These are phyloP conservation scores for Melanotaenia nigrans DNA, from an alignment of 2,797 vertebrate species.

Conservation along the genomic window DNA sequence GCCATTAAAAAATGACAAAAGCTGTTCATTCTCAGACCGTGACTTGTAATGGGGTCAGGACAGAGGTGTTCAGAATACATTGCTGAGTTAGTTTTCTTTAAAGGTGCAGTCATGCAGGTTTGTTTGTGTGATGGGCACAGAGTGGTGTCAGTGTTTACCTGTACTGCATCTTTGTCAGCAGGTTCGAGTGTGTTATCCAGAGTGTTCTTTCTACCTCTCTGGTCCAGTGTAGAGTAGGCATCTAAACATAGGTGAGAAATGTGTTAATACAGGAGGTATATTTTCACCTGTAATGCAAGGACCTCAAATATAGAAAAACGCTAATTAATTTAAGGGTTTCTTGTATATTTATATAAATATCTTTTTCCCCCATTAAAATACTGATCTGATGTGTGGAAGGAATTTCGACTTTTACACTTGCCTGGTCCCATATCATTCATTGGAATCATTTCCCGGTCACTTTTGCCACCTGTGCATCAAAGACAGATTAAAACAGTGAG, in stretches of 20 bases:
- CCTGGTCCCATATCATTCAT: slow-evolving; percentile 95
- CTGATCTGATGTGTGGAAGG: not conserved
- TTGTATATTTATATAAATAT: not conserved
- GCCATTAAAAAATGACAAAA: no score
- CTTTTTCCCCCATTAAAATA: not conserved
- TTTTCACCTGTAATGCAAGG: not conserved
- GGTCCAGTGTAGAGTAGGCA: slow-evolving; percentile 91
- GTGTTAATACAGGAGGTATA: not conserved
- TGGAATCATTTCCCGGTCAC: slow-evolving; percentile 93
- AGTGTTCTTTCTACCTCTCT: slow-evolving; percentile 91
- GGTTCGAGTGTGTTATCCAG: slow-evolving; percentile 90
- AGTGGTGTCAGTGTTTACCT: slow-evolving; percentile 83
- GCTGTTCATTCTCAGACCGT: no score
- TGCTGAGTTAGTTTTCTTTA: not conserved
- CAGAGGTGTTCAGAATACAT: not conserved
- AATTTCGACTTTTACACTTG: slow-evolving; percentile 49
- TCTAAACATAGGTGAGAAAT: slow-evolving; percentile 61
- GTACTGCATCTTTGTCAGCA: slow-evolving; percentile 86
- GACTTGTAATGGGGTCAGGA: slow-evolving; percentile 14
- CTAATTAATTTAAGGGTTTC: not conserved
- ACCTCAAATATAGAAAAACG: not conserved
- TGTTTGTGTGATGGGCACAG: not conserved
- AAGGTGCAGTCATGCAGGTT: slow-evolving; percentile 55
- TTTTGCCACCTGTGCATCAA: slow-evolving; percentile 83
- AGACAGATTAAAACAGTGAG: slow-evolving; percentile 30